phyloP scores from a whole-genome alignment of 2,797 vertebrate species.

The Ctenopoma multispine region DNA sequence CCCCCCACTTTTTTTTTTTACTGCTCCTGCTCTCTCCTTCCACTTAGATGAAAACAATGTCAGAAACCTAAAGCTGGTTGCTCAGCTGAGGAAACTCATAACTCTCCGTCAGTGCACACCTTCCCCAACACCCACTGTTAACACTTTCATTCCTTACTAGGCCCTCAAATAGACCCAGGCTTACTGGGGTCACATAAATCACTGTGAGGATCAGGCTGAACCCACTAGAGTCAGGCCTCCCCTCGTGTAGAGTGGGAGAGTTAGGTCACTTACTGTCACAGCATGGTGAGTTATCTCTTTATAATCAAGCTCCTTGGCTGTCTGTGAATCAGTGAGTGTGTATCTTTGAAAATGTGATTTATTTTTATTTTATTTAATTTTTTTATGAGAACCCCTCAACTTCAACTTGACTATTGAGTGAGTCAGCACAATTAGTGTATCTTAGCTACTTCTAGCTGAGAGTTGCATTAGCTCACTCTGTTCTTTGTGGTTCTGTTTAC shows the following conservation, averaged over 20 bases:
- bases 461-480: constrained; percentile 39
- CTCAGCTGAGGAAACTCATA: constrained; percentile 86
- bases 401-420: constrained; percentile 36
- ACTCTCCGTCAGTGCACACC: constrained; percentile 73
- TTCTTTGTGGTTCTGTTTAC: constrained; percentile 46
- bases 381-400: constrained; percentile 1
- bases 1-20: constrained; percentile 64
- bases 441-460: constrained; percentile 24
- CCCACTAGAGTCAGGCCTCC: constrained; percentile 60
- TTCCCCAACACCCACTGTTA: constrained; percentile 77
- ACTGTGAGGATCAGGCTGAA: constrained; percentile 68
- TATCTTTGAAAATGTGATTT: constrained; percentile 18
- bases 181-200: constrained; percentile 84
- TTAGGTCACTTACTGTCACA: constrained; percentile 76
- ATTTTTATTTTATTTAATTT: constrained; percentile 16
- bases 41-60: constrained; percentile 77
- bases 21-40: constrained; percentile 59
- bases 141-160: constrained; percentile 86
- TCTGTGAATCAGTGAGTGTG: constrained; percentile 62
- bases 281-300: constrained; percentile 78
- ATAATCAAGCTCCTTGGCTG: constrained; percentile 74
- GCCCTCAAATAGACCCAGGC: constrained; percentile 79
- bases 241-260: constrained; percentile 68
- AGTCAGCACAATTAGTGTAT: constrained; percentile 23
- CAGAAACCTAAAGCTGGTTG: constrained; percentile 77